Base-by-base conservation (phyloP, 2,888 invertebrate genomes). In the Leucoptera coffeella region DNA sequence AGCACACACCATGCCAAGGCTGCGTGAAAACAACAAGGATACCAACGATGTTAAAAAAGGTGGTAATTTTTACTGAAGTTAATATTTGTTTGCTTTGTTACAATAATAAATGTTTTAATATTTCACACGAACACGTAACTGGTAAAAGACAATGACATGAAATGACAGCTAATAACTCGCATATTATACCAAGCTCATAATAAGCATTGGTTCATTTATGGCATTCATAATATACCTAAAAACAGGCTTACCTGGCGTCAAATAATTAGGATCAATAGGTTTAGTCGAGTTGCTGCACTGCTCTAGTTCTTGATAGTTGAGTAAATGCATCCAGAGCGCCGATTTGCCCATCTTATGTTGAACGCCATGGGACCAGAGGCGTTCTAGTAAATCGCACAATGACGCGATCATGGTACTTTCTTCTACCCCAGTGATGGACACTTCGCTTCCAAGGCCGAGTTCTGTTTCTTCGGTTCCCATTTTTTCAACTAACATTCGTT, bases 401-500 rank as follows among this genome's bases (percentile, higher is more conserved):
- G 94, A 90, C n/a, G 95, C 96, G 22, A 97, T 96, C 41, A 99
- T 75, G 0, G 97, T 97, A 49, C 94, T 97, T 55, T 99, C 99
- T 61, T 99, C 97, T 1, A 94, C 85, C 24, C 81, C 82, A 1
- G 75, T 73, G 32, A 78, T 57, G 1, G 76, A 74, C 2, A 78
- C 74, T 44, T 92, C 90, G 22, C 85, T 84, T 21, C 85, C 85
- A 35, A 95, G 86, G 9, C 95, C 95, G 33, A 97, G 61, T 25
- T 93, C 94, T 2, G 91, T 86, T 7, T 96, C 97, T 72, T 99
- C 99, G 4, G 84, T 86, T 2, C 97, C 97, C 86, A 99, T 88
- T 72, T 99, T 99, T 47, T 96, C 95, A n/a, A 99, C 81, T 17
- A 99, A 72, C 94, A 99, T 96, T 37, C 96, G 76, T 65, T 99